A percentile compares a stretch with the other conserved stretches of the same genome.
These are phyloP conservation scores for Actinopyga echinites DNA, from an alignment of 53 echinoderm and acorn worm genomes.

Conservation along the genomic window DNA sequence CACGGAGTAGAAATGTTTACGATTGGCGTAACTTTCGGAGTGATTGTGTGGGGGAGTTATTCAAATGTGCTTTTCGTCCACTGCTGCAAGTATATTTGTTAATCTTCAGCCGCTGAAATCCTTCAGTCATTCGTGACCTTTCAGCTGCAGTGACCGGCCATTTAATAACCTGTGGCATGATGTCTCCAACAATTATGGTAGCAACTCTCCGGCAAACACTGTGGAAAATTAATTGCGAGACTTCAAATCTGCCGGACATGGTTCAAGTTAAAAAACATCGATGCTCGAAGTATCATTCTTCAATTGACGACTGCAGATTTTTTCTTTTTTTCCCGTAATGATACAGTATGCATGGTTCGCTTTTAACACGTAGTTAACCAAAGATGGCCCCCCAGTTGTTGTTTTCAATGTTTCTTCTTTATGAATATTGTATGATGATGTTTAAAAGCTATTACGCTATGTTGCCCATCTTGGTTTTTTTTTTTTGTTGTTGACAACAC, in stretches of 20 bases:
- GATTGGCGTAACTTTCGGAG: constrained; percentile 17
- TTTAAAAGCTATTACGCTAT: no score
- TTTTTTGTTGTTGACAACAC: no score
- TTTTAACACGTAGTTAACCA: no score
- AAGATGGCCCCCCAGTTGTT: no score
- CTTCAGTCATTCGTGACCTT: not conserved
- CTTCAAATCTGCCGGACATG: not conserved
- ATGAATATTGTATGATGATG: no score
- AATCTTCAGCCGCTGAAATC: constrained; percentile 24
- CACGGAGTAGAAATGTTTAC: constrained; percentile 27
- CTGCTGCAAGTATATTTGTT: constrained; percentile 11
- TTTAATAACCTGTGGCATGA: constrained; percentile 17
- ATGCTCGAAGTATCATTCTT: no score
- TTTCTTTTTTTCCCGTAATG: no score
- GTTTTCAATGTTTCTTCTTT: no score
- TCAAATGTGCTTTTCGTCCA: constrained; percentile 33
- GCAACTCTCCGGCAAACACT: not conserved
- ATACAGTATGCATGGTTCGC: no score
- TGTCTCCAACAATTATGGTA: not conserved
- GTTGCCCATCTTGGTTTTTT: no score
- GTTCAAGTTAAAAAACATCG: not conserved
- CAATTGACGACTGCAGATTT: no score
- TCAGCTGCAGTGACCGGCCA: constrained; percentile 2
- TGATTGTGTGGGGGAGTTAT: constrained; percentile 23
- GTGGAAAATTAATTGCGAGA: constrained; percentile 2